phyloP scores from a whole-genome alignment of 2,797 vertebrate species.

The Austrolebias charrua region DNA sequence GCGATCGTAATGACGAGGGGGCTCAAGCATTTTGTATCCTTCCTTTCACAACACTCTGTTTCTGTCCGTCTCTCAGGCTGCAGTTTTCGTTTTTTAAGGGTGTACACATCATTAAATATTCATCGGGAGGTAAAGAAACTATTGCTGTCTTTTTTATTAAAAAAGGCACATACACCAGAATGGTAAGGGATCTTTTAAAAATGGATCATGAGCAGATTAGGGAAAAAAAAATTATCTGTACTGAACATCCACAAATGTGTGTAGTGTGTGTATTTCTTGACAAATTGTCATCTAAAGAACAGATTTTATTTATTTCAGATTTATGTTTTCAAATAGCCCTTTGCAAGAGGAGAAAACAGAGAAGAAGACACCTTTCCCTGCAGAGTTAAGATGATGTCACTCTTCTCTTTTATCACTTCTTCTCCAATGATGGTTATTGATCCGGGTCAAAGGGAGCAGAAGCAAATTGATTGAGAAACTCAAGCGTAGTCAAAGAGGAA shows the following conservation, averaged over 20 bases:
- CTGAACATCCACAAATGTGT: not conserved
- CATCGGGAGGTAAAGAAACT: slow-evolving; percentile 55
- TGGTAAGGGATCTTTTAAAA: slow-evolving; percentile 34
- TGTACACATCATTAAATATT: slow-evolving; percentile 70
- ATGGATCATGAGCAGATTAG: not conserved
- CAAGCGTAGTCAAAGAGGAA: slow-evolving; percentile 59
- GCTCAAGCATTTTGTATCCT: slow-evolving; percentile 87
- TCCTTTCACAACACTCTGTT: slow-evolving; percentile 70
- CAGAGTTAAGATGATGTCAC: slow-evolving; percentile 67
- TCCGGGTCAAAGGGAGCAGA: slow-evolving; percentile 61
- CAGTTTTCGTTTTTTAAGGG: slow-evolving; percentile 55
- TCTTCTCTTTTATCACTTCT: slow-evolving; percentile 64
- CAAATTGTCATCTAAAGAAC: slow-evolving; percentile 1
- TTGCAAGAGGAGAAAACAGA: slow-evolving; percentile 17
- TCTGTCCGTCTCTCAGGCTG: slow-evolving; percentile 43
- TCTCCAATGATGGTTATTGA: slow-evolving; percentile 72
- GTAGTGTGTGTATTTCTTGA: slow-evolving; percentile 11
- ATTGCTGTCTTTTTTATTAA: slow-evolving; percentile 60
- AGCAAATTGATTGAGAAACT: slow-evolving; percentile 74
- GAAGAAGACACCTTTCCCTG: slow-evolving; percentile 38
- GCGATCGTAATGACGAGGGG: slow-evolving; percentile 90
- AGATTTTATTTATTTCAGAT: not conserved
- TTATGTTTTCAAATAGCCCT: slow-evolving; percentile 2
- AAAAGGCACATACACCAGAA: slow-evolving; percentile 42
- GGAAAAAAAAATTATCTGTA: slow-evolving; percentile 3